phyloP scores from a whole-genome alignment of 2,797 vertebrate genomes.

The Echeneis naucrates region DNA sequence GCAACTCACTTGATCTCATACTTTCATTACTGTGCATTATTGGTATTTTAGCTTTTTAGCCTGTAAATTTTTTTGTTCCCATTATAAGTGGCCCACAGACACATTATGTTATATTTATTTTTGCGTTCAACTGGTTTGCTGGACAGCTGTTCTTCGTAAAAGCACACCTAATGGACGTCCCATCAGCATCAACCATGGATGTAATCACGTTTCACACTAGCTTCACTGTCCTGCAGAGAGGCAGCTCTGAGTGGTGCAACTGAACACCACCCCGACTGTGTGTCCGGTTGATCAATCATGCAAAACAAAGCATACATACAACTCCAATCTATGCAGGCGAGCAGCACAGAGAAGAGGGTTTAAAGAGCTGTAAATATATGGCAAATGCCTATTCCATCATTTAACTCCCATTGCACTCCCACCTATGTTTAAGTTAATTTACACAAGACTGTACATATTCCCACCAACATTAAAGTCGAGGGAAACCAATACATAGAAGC shows the following conservation, averaged over 20 bases:
- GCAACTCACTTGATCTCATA: background rate
- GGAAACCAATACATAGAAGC: background rate
- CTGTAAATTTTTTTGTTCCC: background rate
- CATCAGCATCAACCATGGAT: background rate
- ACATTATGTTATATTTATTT: background rate
- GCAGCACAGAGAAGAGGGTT: background rate
- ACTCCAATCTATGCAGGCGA: background rate
- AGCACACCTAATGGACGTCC: background rate
- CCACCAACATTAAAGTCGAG: background rate
- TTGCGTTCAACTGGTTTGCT: background rate
- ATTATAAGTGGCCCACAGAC: background rate
- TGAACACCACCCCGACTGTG: background rate
- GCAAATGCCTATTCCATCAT: background rate
- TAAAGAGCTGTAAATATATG: background rate
- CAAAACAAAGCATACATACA: background rate
- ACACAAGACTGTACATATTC: background rate
- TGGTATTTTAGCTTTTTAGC: background rate
- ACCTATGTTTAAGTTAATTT: slow-evolving; percentile 13
- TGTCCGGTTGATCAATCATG: background rate
- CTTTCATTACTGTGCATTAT: background rate
- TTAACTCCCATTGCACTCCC: background rate
- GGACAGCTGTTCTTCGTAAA: background rate
- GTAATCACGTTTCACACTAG: background rate
- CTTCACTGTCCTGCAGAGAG: background rate
- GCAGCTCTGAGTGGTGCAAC: background rate